Base-by-base conservation (phyloP, 1,140 invertebrate species). In the Trichonephila inaurata region DNA sequence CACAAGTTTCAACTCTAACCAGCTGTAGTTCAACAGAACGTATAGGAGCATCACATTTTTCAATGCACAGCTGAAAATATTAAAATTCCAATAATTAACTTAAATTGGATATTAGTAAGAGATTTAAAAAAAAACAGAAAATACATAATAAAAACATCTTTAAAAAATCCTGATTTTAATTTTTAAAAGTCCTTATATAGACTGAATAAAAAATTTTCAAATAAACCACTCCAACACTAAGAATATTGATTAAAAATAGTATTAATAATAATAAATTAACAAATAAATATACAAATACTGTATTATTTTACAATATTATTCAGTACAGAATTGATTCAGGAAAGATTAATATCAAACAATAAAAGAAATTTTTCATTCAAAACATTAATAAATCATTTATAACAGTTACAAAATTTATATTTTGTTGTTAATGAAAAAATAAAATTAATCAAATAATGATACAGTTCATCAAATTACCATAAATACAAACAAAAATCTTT, bases 11-110 rank as follows among this genome's bases (percentile, higher is more conserved):
- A 4, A 99, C 98, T 83, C 99, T 96, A 0, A 99, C 98, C 81
- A 99, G 96, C 95, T 99, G 99, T 92, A 99, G 95, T 96, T 99
- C 99, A 93, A 99, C 98, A 1, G 98, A 99, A 95, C 98, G 98
- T 86, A 99, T 98, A 2, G 97, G 96, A 61, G 97, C 96, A 94
- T 97, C 97, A 95, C 97, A 98, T 89, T 97, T 96, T 95, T 98
- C 97, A 24, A 98, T 97, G 58, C 96, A 96, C 24, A 98, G 95
- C 97, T 97, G 95, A 24, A 96, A 95, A 91, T 94, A 51, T 33
- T 21, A 94, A 90, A 62, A 93, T 19, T 28, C n/a, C 7, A 28
- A 0, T 69, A 24, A 24, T 51, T 51, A 10, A 69, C 12, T 6
- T 69, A 69, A 69, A 24, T 24, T 24, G 24, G 5, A 12, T 19